A percentile compares a stretch with the other conserved stretches of the same genome.
phyloP scores from a whole-genome alignment of 2,797 vertebrate genomes.

The Notamacropus eugenii region DNA sequence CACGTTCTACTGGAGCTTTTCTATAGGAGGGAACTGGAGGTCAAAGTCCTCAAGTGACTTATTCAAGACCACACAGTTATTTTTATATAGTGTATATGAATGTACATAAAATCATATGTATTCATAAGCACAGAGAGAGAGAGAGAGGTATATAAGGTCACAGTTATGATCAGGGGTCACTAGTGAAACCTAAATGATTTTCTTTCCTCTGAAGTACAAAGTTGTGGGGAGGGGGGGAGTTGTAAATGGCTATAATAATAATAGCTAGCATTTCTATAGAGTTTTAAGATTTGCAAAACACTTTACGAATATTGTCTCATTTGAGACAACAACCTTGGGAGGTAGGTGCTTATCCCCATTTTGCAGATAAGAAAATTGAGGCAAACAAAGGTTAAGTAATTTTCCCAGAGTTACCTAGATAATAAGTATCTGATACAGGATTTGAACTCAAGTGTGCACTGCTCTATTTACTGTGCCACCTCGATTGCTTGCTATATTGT shows the following conservation, averaged over 20 bases:
- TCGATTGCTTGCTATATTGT: neutral
- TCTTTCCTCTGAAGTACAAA: neutral
- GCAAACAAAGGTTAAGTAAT: neutral
- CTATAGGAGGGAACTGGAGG: slow-evolving; percentile 20
- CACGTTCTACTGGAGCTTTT: neutral
- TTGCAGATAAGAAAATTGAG: neutral
- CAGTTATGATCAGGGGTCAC: neutral
- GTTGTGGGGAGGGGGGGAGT: neutral
- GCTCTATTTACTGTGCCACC: neutral
- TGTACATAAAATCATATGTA: neutral
- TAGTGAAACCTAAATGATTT: neutral
- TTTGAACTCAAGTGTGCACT: neutral
- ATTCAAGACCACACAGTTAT: neutral
- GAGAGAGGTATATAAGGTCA: neutral
- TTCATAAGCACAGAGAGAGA: neutral
- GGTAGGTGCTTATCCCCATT: neutral
- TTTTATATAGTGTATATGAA: neutral
- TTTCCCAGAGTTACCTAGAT: neutral
- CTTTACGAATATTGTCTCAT: neutral
- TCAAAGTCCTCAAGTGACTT: slow-evolving; percentile 1
- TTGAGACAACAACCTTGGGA: neutral
- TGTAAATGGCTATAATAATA: neutral
- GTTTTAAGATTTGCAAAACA: neutral
- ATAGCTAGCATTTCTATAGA: neutral
- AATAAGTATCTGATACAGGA: neutral